Percentiles rank a stretch among this genome's conserved stretches.
Evolutionary conservation across 2,888 invertebrate species (phyloP).

Genomic region (Amblyteles armatorius): DNA sequence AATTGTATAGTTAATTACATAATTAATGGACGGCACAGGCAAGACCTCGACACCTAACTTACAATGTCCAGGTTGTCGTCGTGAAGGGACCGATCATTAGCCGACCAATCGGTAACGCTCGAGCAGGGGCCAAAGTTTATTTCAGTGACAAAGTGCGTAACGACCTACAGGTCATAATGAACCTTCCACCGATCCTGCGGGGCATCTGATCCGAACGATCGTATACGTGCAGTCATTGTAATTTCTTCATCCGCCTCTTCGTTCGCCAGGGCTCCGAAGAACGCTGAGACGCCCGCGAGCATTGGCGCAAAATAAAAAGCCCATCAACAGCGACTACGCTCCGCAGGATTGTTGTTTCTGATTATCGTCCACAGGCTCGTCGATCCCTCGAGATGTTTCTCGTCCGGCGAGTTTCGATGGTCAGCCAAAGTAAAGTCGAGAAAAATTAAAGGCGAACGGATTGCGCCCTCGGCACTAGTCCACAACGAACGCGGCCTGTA

Average conservation of each 20-base stretch:
- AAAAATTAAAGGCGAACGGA: constrained; percentile 28
- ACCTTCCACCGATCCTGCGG: constrained; percentile 27
- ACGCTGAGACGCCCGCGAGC: constrained; percentile 16
- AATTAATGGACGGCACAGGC: background rate
- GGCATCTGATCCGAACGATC: constrained; percentile 29
- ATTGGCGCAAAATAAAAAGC: constrained; percentile 23
- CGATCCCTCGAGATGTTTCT: constrained; percentile 20
- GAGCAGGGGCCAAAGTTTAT: constrained; percentile 2
- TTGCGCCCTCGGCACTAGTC: constrained; percentile 45
- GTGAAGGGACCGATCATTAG: background rate
- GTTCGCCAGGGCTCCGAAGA: background rate
- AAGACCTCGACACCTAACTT: background rate
- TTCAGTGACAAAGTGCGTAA: constrained; percentile 29
- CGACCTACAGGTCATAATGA: constrained; percentile 33
- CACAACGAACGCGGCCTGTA: constrained; percentile 24
- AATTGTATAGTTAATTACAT: background rate
- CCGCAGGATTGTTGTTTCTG: constrained; percentile 6
- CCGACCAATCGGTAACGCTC: constrained; percentile 10
- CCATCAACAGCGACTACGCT: constrained; percentile 8
- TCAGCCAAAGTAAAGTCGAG: background rate
- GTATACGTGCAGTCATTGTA: background rate
- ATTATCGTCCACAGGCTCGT: constrained; percentile 26
- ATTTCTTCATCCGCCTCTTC: constrained; percentile 9
- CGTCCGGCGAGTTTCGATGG: constrained; percentile 9
- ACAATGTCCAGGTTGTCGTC: background rate